Conservation (phyloP, 2,797 vertebrate genomes). For the Micrastur ruficollis region DNA sequence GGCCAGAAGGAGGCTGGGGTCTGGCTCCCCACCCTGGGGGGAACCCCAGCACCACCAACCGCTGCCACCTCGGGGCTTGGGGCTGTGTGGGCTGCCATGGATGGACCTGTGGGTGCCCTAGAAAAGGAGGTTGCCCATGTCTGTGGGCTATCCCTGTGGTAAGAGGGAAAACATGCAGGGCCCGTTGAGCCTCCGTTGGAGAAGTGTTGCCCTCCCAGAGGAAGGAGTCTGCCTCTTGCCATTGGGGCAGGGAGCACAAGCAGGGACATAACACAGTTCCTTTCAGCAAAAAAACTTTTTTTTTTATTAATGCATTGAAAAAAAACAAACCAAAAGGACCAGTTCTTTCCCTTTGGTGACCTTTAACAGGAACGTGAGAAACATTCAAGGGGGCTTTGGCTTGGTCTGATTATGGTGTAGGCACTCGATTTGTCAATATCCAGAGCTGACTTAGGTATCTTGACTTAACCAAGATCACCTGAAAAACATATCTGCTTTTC, state of each 20-base stretch:
- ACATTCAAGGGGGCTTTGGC: not conserved
- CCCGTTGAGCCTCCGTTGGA: not conserved
- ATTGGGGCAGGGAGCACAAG: not conserved
- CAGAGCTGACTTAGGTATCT: not conserved
- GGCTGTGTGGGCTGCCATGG: not conserved
- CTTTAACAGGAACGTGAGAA: conserved; percentile 23
- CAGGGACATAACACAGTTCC: not conserved
- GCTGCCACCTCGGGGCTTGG: accelerated
- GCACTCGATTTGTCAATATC: not conserved
- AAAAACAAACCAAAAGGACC: not conserved
- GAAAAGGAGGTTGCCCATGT: not conserved
- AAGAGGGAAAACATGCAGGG: not conserved
- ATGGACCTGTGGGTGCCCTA: not conserved
- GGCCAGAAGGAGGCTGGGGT: not conserved
- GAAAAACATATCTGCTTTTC: not conserved
- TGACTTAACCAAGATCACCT: not conserved
- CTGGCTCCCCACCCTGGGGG: not conserved
- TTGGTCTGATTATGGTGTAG: not conserved
- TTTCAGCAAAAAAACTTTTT: not conserved
- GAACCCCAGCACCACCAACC: not conserved
- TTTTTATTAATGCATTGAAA: conserved; percentile 57
- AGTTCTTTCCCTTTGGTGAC: conserved; percentile 37
- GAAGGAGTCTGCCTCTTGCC: not conserved
- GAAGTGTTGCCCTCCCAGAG: not conserved
- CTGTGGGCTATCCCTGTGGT: not conserved